These are phyloP conservation scores for Meles meles DNA, from an alignment of 2,113 vertebrate genomes.

Conservation along the genomic window DNA sequence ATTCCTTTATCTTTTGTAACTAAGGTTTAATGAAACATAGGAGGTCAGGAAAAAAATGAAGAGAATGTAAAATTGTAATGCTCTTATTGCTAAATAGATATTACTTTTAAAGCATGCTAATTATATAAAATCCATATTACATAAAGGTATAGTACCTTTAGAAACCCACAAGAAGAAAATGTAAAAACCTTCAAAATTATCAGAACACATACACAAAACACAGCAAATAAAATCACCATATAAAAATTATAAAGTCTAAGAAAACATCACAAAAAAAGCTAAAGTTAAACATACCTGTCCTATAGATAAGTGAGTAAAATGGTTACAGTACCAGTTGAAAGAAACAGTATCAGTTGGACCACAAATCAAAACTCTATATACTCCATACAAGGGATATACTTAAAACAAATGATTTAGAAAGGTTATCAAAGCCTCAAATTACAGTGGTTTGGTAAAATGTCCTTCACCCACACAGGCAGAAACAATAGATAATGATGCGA, in stretches of 20 bases:
- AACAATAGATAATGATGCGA: background rate
- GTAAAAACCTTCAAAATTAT: background rate
- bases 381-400: background rate
- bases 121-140: background rate
- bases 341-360: background rate
- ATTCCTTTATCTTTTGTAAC: background rate
- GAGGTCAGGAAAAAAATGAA: background rate
- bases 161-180: background rate
- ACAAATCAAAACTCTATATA: background rate
- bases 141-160: background rate
- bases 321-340: background rate
- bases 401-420: background rate
- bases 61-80: background rate
- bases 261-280: background rate
- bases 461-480: background rate
- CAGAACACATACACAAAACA: background rate
- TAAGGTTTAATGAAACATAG: background rate
- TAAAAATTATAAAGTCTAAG: background rate
- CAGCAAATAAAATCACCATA: background rate
- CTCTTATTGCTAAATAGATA: background rate
- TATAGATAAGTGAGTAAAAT: background rate
- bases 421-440: background rate
- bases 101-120: background rate
- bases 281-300: background rate
- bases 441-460: background rate